Base-by-base conservation (phyloP, 2,888 invertebrate genomes). In the Aethes cnicana region DNA sequence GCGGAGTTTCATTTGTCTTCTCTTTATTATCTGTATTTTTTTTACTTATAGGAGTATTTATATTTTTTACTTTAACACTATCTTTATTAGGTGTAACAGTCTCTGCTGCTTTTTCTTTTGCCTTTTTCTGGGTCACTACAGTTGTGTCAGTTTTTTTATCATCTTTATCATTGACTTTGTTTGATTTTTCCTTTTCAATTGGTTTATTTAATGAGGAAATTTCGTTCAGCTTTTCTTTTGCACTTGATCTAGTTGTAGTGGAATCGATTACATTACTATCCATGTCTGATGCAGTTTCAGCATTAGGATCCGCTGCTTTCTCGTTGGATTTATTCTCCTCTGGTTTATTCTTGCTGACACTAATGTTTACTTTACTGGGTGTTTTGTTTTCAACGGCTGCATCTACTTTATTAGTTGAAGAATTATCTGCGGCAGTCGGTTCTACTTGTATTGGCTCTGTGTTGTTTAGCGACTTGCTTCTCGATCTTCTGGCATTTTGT, bases 401-500 rank as follows among this genome's bases (percentile, higher is more conserved):
- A n/a, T 35, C 23, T 4, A 20, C 25, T n/a, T 30, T 39, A 33
- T 46, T 55, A 7, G 42, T n/a, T 25, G 42, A 25, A 1, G 35
- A 17, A 11, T 17, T 36, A 17, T 41, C 18, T 2, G 33, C 11
- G 26, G 23, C 26, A 21, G 12, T 25, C n/a, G 25, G 9, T 6
- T 46, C 39, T 16, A 46, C 14, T 39, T 52, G 32, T 16, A 39
- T 33, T 4, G 47, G 32, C 57, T 68, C 70, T 23, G 55, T 42
- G 37, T 46, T 64, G 54, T 63, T 75, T 0, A 71, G 44, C 1
- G 76, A 74, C 55, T 72, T 77, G 50, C 54, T 64, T 59, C 67
- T 80, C 1, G 80, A 79, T 42, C 61, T 75, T 47, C 76, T 72
- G 4, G 72, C 64, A 56, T 66, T 81, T 9, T 64, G 57, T 12